Base-by-base conservation (phyloP, 2,888 invertebrate genomes). In the Apotomis turbidana region DNA sequence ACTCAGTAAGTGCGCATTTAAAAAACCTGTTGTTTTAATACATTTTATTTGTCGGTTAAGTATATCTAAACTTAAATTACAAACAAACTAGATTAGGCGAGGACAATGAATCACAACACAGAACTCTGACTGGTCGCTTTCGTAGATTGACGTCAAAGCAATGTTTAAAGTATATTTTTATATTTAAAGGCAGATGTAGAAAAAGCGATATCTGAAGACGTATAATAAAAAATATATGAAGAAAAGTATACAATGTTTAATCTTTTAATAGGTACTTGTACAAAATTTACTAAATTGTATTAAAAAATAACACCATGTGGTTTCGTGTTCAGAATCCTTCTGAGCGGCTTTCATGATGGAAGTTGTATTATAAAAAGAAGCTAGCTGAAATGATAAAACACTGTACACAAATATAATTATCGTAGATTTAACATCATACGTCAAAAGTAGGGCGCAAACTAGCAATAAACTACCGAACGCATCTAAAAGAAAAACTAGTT, bases 401-500 rank as follows among this genome's bases (percentile, higher is more conserved):
- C 66, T 66, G 36, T 38, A 27, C 38, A 68, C 38, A 51, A 27
- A 59, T 61, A 62, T 10, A 71, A 67, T 15, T 41, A 57, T 61
- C 41, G 61, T 41, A 61, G 49, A 15, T 49, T 61, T 49, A 67
- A 71, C 71, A 62, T 61, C 27, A 55, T 54, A 54, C 61, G 61
- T 44, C 61, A 62, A 62, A 71, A 71, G 62, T 72, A 63, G 72
- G 46, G 15, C 72, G 41, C 68, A 55, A 44, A 68, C 68, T 72
- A 68, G 68, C 70, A 57, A 57, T 68, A 58, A 58, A 68, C 44
- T 4, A 36, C 61, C 49, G 52, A 58, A 62, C 61, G 38, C 36
- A 46, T 60, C 52, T 54, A 44, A 68, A 72, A 72, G 54, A 63
- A 70, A 68, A 74, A 73, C 73, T 57, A 68, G 74, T 74, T 74